Base-by-base conservation (phyloP, 2,888 invertebrate species). In the Tipula lateralis region DNA sequence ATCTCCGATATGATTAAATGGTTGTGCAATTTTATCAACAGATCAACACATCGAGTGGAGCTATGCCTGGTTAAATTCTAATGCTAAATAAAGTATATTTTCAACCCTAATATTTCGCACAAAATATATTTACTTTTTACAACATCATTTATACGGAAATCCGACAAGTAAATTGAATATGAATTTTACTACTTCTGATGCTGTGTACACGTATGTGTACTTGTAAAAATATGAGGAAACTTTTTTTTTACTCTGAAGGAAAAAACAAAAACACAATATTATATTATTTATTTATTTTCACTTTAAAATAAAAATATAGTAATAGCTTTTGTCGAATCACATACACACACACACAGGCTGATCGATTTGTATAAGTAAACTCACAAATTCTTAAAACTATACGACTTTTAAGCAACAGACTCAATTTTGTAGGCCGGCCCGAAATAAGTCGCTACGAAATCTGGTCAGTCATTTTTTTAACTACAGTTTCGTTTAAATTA, bases 141-240 rank as follows among this genome's bases (percentile, higher is more conserved):
- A 66, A 9, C 66, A 24, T 66, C 66, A 66, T 24, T 66, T 24
- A 66, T 66, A 66, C 24, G n/a, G 66, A 66, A 66, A 66, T 66
- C 66, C 24, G 66, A 66, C 66, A 66, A 66, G 66, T 66, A 66
- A 66, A 66, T 66, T 66, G 66, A 66, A 66, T 66, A 66, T 24
- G 24, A 66, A 66, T 66, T 66, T 66, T 66, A 66, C 66, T 66
- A 66, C 44, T 19, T 66, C 19, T 66, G 24, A 19, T 66, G 19
- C 1, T 66, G n/a, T n/a, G 9, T 66, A 24, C 66, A 39, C 24
- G 12, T 12, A 66, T 24, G 24, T 0, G 19, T 66, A 24, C 24
- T 7, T 24, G 66, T 66, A 24, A 66, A 24, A 66, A 66, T 24
- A 66, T 66, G 66, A 9, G 66, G 66, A 66, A 66, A 66, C 24